Base-by-base conservation (phyloP, 2,888 invertebrate genomes). In the Microctonus hyperodae region DNA sequence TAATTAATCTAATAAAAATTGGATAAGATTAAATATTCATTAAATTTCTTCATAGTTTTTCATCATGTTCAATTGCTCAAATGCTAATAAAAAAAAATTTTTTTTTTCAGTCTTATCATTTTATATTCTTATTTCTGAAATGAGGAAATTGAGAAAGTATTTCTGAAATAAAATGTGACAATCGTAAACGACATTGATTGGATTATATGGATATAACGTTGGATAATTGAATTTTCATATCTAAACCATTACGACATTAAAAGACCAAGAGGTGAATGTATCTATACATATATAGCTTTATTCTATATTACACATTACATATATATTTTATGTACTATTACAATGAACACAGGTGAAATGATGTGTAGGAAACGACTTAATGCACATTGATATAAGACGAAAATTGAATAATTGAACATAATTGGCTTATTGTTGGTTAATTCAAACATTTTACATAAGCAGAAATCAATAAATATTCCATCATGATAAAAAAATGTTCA, bases 201-300 rank as follows among this genome's bases (percentile, higher is more conserved):
- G 73, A 74, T 74, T 73, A 74, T 72, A 70, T 60, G 70, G 71
- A 71, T 72, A n/a, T n/a, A 73, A 72, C 73, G 65, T 60, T 44
- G 69, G 53, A 70, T 75, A 76, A 75, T 76, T 73, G 72, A 75
- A 75, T 76, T 75, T 73, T 73, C 74, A 74, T 73, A 75, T 70
- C 71, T 70, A 69, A 67, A 71, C 70, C 71, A 69, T 72, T 67
- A 53, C 16, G 37, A 31, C 20, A 55, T 35, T 40, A 33, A 61
- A n/a, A 23, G 61, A 23, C 35, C 16, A 22, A n/a, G 33, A 20
- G 23, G 22, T 28, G 25, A 22, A 28, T 13, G n/a, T n/a, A n/a
- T n/a, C n/a, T n/a, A n/a, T n/a, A n/a, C n/a, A n/a, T n/a, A n/a
- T n/a, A n/a, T n/a, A n/a, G n/a, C n/a, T n/a, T n/a, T n/a, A n/a